phyloP scores from a whole-genome alignment of 2,797 vertebrate genomes.

The Neostethus bicornis region DNA sequence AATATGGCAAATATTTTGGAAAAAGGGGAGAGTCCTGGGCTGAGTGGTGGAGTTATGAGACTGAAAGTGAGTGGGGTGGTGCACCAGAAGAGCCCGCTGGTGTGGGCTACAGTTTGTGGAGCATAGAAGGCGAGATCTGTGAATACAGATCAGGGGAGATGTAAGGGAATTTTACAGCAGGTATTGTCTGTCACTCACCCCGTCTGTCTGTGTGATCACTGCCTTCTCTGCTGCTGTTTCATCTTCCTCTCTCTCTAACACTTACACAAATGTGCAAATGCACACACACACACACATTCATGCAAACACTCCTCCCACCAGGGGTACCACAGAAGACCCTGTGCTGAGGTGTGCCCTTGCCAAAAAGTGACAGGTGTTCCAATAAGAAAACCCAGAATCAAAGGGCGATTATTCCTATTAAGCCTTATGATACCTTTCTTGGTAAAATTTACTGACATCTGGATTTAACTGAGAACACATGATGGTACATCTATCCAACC shows the following conservation, averaged over 20 bases:
- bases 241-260: slow-evolving; percentile 67
- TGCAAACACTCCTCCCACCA: slow-evolving; percentile 41
- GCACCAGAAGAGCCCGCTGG: slow-evolving; percentile 70
- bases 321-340: slow-evolving; percentile 62
- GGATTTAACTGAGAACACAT: slow-evolving; percentile 56
- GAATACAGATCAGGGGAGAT: slow-evolving; percentile 85
- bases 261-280: slow-evolving; percentile 44
- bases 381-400: slow-evolving; percentile 79
- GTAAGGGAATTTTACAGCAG: slow-evolving; percentile 85
- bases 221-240: slow-evolving; percentile 79
- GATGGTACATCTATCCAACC: slow-evolving; percentile 36
- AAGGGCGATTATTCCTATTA: slow-evolving; percentile 76
- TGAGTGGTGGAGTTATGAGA: slow-evolving; percentile 60
- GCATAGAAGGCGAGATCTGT: slow-evolving; percentile 79
- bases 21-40: slow-evolving; percentile 45
- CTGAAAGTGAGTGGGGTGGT: slow-evolving; percentile 72
- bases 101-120: slow-evolving; percentile 74
- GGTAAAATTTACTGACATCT: slow-evolving; percentile 70
- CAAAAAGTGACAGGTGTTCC: slow-evolving; percentile 82
- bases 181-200: slow-evolving; percentile 86
- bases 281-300: slow-evolving; percentile 49
- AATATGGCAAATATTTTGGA: slow-evolving; percentile 74
- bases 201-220: slow-evolving; percentile 81
- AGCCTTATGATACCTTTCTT: slow-evolving; percentile 74
- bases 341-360: slow-evolving; percentile 75